phyloP scores from a whole-genome alignment of 2,797 vertebrate species.

The Chanos chanos region DNA sequence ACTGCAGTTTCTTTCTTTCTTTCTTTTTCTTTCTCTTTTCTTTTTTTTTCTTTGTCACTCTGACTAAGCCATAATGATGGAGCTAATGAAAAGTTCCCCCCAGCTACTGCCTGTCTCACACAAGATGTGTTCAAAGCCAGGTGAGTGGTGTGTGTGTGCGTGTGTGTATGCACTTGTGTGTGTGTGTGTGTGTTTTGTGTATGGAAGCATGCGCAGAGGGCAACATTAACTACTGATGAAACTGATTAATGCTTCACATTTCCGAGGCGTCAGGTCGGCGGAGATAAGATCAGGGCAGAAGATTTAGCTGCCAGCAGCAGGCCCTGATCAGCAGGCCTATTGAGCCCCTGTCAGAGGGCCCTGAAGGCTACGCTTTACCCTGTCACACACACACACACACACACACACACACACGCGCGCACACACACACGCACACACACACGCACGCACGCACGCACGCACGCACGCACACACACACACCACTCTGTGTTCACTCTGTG shows the following conservation, averaged over 20 bases:
- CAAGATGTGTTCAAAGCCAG: constrained; percentile 7
- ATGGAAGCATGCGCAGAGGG: constrained; percentile 16
- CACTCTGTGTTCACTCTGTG: too few species aligned
- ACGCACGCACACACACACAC: not conserved
- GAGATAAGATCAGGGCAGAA: constrained; percentile 41
- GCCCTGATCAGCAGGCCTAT: constrained; percentile 34
- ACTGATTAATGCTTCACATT: constrained; percentile 41
- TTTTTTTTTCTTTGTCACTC: constrained; percentile 6
- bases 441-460: not conserved
- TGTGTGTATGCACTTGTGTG: not conserved
- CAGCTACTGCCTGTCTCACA: constrained; percentile 4
- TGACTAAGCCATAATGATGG: constrained; percentile 20
- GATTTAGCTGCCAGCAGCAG: constrained; percentile 40
- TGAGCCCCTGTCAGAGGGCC: constrained; percentile 41
- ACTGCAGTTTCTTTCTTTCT: constrained; percentile 13
- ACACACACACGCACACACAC: not conserved
- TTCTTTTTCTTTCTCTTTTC: too few species aligned
- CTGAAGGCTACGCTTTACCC: constrained; percentile 20
- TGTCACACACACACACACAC: constrained; percentile 1
- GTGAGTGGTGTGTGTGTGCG: not conserved
- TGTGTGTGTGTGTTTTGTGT: constrained; percentile 8
- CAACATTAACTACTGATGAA: constrained; percentile 30
- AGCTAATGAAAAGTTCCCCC: constrained; percentile 23
- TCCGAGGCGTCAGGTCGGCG: constrained; percentile 20
- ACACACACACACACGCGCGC: not conserved